Evolutionary conservation across 2,113 vertebrate genomes (phyloP).

Genomic region (Phyllopteryx taeniolatus): DNA sequence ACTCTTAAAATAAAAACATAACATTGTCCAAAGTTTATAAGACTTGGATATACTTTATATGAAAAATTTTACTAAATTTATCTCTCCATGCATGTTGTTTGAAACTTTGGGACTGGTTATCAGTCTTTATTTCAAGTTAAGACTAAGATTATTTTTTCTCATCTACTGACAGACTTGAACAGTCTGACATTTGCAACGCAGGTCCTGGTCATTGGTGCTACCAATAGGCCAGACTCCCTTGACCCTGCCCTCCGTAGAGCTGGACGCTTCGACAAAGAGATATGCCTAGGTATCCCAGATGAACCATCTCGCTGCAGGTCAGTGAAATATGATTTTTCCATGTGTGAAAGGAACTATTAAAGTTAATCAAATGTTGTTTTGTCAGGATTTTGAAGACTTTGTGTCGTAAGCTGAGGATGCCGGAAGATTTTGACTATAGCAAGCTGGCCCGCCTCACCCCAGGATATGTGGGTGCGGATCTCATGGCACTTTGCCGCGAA

Average conservation of each 20-base stretch:
- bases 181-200: conserved; percentile 74
- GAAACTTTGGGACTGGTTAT: too few relatives aligned
- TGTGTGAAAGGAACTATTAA: background rate
- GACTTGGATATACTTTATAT: too few relatives aligned
- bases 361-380: background rate
- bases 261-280: conserved; percentile 92
- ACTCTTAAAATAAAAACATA: too few relatives aligned
- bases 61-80: too few relatives aligned
- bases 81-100: too few relatives aligned
- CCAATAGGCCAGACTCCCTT: conserved; percentile 90
- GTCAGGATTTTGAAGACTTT: conserved; percentile 88
- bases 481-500: conserved; percentile 92
- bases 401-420: conserved; percentile 86
- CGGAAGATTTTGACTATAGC: conserved; percentile 75
- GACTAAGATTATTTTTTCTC: background rate
- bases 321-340: background rate
- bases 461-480: conserved; percentile 91
- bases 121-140: background rate
- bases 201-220: conserved; percentile 92
- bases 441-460: conserved; percentile 86
- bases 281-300: conserved; percentile 93
- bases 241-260: conserved; percentile 92
- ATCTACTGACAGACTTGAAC: conserved; percentile 79
- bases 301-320: conserved; percentile 86
- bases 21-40: too few relatives aligned